These are phyloP conservation scores for Hipparchia semele DNA, from an alignment of 2,888 invertebrate species.

Conservation along the genomic window DNA sequence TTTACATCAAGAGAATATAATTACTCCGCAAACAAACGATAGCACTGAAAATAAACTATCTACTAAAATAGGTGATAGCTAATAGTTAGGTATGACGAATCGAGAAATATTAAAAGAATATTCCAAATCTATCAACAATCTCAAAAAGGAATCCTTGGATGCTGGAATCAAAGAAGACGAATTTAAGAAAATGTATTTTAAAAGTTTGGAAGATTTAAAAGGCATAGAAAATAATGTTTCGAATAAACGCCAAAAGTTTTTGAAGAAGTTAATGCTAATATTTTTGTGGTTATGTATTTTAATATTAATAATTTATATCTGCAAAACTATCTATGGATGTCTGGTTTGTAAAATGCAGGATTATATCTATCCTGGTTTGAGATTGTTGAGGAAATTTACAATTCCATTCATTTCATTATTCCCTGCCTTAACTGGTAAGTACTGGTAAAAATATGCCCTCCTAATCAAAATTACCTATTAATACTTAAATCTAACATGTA, in stretches of 20 bases:
- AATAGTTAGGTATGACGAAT: conserved; percentile 47
- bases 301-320: conserved; percentile 69
- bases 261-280: conserved; percentile 25
- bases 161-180: conserved; percentile 85
- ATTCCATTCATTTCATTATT: conserved; percentile 90
- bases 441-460: background rate
- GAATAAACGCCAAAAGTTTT: conserved; percentile 11
- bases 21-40: no score
- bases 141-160: conserved; percentile 82
- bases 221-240: conserved; percentile 36
- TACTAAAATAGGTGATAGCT: no score
- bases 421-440: conserved; percentile 87
- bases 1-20: no score
- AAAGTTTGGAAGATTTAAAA: conserved; percentile 68
- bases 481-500: background rate
- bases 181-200: conserved; percentile 83
- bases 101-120: conserved; percentile 62
- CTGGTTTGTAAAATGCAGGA: conserved; percentile 89
- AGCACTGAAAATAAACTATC: no score
- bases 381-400: conserved; percentile 87
- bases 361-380: conserved; percentile 91
- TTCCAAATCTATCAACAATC: conserved; percentile 77
- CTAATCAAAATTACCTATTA: no score
- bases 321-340: conserved; percentile 85
- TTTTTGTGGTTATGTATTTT: conserved; percentile 13